Base-by-base conservation (phyloP, 92 coral and sea anemone genomes). In the Zoanthus gigantus region DNA sequence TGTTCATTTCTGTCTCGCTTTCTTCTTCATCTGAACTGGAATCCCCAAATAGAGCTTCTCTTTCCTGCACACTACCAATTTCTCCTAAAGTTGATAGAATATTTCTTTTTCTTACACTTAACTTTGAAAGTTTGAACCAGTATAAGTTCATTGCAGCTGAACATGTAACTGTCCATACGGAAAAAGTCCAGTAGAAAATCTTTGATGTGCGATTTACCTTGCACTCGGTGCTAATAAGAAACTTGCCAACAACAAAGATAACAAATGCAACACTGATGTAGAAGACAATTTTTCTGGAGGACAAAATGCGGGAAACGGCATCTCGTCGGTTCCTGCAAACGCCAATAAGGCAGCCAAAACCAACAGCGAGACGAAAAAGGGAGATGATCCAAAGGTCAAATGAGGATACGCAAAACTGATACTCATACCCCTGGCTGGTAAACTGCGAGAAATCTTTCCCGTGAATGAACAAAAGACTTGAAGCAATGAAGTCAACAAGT, bases 161-260 rank as follows among this genome's bases (percentile, higher is more conserved):
- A 46, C 93, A 84, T 45, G 91, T 18, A 7, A 87, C 65, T 66
- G 93, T 83, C 90, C 94, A 96, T 13, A 83, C 98, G 47, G 90
- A 76, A 46, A 94, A 92, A 52, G 92, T 79, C 98, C 95, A 94
- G n/a, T 92, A 89, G 91, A 93, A 97, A 34, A 90, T 61, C 58
- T 91, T 95, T 10, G 88, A 48, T 13, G 50, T 71, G 12, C 56
- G 89, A 50, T 90, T 86, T 69, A 85, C 52, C 66, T 61, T 76
- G 46, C 98, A 94, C 79, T 97, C 99, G 11, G 98, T 95, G 75
- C 99, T 94, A 28, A 93, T 58, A 5, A 97, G 96, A 63, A 97
- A 89, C 67, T 97, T 97, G 6, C 82, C 87, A 34, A 95, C 89
- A 23, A 91, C 90, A 69, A 83, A 95, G 74, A 97, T 89, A 30